These are phyloP conservation scores for Drosophila macrospina DNA, from an alignment of 2,888 invertebrate genomes.

Conservation along the genomic window DNA sequence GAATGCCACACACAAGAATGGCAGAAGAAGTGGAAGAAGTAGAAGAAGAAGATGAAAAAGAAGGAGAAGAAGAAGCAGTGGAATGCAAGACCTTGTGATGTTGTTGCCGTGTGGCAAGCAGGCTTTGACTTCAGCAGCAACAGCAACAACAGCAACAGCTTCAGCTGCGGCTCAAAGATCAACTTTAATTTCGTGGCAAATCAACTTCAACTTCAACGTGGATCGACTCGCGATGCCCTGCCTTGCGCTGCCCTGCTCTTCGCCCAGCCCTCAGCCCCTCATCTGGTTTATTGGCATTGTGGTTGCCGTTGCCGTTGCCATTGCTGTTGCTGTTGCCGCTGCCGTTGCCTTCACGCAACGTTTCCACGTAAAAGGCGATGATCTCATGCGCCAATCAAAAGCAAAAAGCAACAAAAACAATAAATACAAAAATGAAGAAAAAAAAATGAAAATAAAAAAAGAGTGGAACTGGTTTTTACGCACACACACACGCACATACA, in stretches of 20 bases:
- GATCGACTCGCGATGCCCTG: slow-evolving; percentile 2
- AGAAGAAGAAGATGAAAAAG: slow-evolving; percentile 1
- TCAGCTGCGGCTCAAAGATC: slow-evolving; percentile 57
- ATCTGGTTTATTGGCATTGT: slow-evolving; percentile 50
- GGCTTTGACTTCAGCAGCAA: slow-evolving; percentile 1
- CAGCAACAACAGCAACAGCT: neutral
- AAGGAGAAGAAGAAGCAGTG: no score
- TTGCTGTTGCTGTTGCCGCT: no score
- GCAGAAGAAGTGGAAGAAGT: no score
- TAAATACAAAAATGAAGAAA: slow-evolving; percentile 26
- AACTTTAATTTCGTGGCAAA: slow-evolving; percentile 81
- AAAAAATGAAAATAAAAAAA: slow-evolving; percentile 43
- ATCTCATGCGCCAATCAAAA: slow-evolving; percentile 79
- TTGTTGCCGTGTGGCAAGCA: slow-evolving; percentile 36
- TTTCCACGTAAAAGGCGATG: slow-evolving; percentile 79
- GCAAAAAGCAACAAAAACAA: slow-evolving; percentile 29
- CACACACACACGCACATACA: slow-evolving; percentile 49
- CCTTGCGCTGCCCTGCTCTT: neutral
- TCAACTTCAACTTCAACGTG: slow-evolving; percentile 66
- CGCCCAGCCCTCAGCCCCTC: neutral
- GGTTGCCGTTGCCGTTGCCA: slow-evolving; percentile 31
- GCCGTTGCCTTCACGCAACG: slow-evolving; percentile 68
- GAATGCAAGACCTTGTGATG: slow-evolving; percentile 5
- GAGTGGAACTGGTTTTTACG: slow-evolving; percentile 64
- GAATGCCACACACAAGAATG: slow-evolving; percentile 36